These are phyloP conservation scores for Lagocephalus sceleratus DNA, from an alignment of 2,797 vertebrate species.

Conservation along the genomic window DNA sequence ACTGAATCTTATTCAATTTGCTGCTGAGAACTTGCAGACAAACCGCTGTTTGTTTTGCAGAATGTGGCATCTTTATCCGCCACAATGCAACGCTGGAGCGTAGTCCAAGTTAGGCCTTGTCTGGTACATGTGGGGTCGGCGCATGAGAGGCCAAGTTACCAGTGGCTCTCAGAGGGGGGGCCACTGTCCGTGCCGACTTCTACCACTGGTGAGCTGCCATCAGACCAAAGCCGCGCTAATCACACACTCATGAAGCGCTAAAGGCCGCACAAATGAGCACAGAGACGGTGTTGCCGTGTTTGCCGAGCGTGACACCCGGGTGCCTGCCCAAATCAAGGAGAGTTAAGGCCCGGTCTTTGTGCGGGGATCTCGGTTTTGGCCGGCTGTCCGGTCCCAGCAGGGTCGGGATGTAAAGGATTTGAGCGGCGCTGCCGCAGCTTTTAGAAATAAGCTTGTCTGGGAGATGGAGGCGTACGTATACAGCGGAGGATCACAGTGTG, in stretches of 20 bases:
- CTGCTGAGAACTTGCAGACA: too few species aligned
- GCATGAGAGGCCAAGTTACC: conserved; percentile 61
- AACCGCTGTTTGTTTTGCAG: too few species aligned
- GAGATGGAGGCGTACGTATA: conserved; percentile 37
- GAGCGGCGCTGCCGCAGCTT: conserved; percentile 64
- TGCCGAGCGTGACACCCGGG: conserved; percentile 36
- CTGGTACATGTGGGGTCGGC: conserved; percentile 66
- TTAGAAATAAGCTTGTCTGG: conserved; percentile 69
- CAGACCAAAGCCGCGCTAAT: conserved; percentile 68
- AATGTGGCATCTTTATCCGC: too few species aligned
- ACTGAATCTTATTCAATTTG: background rate
- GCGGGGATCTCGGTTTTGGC: conserved; percentile 63
- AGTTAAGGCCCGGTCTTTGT: conserved; percentile 62
- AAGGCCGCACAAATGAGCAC: conserved; percentile 63
- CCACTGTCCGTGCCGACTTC: conserved; percentile 62
- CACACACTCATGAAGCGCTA: conserved; percentile 63
- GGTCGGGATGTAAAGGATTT: conserved; percentile 71
- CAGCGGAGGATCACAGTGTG: conserved; percentile 50
- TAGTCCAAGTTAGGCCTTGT: conserved; percentile 18
- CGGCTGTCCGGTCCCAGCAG: conserved; percentile 56
- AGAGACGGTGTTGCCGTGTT: conserved; percentile 64
- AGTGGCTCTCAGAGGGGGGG: conserved; percentile 61
- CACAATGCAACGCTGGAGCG: background rate
- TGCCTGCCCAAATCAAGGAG: conserved; percentile 53
- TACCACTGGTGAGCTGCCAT: conserved; percentile 73